These are phyloP conservation scores for Pocillopora meandrina DNA, from an alignment of 92 coral and sea anemone genomes.

Conservation along the genomic window DNA sequence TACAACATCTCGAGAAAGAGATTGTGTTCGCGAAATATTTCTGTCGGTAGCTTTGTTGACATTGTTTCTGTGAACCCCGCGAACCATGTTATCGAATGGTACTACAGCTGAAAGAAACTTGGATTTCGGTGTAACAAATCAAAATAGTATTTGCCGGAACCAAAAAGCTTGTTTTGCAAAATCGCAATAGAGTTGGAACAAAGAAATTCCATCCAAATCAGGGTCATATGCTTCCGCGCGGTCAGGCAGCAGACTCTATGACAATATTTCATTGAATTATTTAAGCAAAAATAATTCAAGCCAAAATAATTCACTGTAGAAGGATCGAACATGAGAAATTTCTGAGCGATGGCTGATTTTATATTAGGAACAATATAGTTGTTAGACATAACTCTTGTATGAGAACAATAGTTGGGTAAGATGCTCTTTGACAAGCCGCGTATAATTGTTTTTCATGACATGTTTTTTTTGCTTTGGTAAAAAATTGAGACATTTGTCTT, in stretches of 20 bases:
- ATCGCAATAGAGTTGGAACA: not conserved
- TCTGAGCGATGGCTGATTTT: too few relatives aligned
- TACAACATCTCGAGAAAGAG: not conserved
- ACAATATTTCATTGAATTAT: not conserved
- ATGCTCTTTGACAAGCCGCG: not conserved
- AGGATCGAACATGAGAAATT: too few relatives aligned
- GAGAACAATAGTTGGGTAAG: not conserved
- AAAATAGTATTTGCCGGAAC: slow-evolving; percentile 17
- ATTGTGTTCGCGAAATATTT: not conserved
- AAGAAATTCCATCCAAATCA: not conserved
- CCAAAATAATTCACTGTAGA: not conserved
- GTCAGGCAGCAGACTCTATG: not conserved
- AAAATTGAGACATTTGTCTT: not conserved
- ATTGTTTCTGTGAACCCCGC: not conserved
- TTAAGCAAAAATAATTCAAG: not conserved
- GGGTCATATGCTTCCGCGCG: slow-evolving; percentile 6
- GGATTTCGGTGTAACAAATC: not conserved
- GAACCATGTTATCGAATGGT: not conserved
- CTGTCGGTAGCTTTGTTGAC: not conserved
- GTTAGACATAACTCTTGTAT: too few relatives aligned
- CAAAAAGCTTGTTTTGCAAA: not conserved
- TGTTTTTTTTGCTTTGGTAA: not conserved
- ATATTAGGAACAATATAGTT: too few relatives aligned
- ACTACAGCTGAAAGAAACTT: not conserved
- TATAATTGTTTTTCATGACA: not conserved